Evolutionary conservation across 2,113 vertebrate species (phyloP).

Genomic region (Verasper variegatus): DNA sequence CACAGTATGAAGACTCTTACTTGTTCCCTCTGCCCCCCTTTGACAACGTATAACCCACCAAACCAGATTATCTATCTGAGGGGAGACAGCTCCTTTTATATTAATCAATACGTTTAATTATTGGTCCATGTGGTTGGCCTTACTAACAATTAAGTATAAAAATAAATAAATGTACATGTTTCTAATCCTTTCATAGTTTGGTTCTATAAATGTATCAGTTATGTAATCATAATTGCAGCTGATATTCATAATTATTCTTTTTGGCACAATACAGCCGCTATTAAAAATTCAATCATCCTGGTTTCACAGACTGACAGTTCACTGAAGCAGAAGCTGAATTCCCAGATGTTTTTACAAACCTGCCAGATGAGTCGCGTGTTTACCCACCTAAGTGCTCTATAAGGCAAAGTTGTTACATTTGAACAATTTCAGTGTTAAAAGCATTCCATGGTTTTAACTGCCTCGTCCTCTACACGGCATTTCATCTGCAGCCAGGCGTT

Average conservation of each 20-base stretch:
- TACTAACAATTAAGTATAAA: neutral
- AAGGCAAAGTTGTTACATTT: constrained; percentile 40
- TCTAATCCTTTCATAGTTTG: neutral
- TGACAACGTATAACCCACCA: no score
- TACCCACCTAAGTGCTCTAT: constrained; percentile 30
- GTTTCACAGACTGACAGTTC: neutral
- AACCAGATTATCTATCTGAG: no score
- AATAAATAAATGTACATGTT: neutral
- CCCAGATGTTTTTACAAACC: constrained; percentile 6
- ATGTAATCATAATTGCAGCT: neutral
- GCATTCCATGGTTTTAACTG: constrained; percentile 29
- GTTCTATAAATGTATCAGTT: neutral
- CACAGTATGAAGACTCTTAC: neutral
- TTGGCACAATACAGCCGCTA: neutral
- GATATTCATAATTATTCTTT: neutral
- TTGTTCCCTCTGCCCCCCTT: neutral
- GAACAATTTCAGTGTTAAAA: constrained; percentile 28
- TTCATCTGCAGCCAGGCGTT: constrained; percentile 3
- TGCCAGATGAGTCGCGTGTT: constrained; percentile 32
- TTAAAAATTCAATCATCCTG: no score
- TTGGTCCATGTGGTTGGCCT: no score
- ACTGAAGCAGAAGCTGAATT: constrained; percentile 4
- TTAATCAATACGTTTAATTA: no score
- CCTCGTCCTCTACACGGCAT: neutral
- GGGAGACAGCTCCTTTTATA: no score